Evolutionary conservation across 2,888 invertebrate genomes (phyloP).

Genomic region (Ornithoptera priamus): DNA sequence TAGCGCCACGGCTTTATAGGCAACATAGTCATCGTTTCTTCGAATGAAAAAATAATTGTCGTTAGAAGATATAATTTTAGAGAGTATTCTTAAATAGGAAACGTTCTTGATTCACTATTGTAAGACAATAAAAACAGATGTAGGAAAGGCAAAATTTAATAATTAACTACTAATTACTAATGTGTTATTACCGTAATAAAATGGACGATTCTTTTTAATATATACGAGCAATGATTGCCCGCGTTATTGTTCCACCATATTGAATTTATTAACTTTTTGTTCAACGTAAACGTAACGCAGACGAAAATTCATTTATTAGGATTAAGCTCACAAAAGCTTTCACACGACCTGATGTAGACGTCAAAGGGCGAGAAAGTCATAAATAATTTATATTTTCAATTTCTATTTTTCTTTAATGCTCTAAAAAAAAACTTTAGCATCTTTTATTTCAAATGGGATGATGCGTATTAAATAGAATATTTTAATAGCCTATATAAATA

Average conservation of each 20-base stretch:
- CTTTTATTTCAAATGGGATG: neutral
- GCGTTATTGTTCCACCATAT: conserved; percentile 4
- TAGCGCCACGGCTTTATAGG: no score
- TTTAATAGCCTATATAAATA: no score
- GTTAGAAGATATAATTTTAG: no score
- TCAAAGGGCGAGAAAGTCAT: conserved; percentile 19
- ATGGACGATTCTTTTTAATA: neutral
- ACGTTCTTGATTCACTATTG: no score
- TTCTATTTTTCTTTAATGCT: conserved; percentile 6
- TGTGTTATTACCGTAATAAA: neutral
- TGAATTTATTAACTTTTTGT: conserved; percentile 11
- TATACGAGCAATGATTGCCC: neutral
- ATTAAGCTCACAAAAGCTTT: conserved; percentile 19
- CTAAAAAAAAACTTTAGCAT: neutral
- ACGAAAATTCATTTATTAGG: conserved; percentile 23
- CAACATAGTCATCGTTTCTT: no score
- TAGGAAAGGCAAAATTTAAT: neutral
- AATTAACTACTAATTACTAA: neutral
- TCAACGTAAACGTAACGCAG: conserved; percentile 5
- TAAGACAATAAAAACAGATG: no score
- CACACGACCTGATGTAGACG: conserved; percentile 11
- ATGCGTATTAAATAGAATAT: no score
- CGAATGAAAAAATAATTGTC: no score
- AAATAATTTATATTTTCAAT: conserved; percentile 16
- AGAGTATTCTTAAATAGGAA: no score